Percentiles rank a stretch among this genome's conserved stretches.
phyloP scores from a whole-genome alignment of 2,888 invertebrate genomes.

The Agrochola lychnidis region DNA sequence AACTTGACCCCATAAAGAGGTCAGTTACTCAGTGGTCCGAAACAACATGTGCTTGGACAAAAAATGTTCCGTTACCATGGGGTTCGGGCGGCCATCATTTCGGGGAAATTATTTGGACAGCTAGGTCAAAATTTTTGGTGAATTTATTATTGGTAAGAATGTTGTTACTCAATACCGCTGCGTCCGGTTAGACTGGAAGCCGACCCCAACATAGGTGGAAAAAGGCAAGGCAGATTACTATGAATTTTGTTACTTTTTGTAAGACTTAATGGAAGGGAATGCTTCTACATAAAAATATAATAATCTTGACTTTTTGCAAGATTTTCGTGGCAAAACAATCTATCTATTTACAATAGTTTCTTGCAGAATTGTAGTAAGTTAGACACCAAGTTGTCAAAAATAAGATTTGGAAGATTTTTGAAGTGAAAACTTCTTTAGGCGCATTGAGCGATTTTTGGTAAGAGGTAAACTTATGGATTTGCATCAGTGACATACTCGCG shows the following conservation, averaged over 20 bases:
- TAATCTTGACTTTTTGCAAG: background rate
- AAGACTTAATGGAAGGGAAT: background rate
- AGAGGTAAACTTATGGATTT: too few relatives aligned
- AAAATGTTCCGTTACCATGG: conserved; percentile 62
- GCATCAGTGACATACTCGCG: too few relatives aligned
- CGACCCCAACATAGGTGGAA: background rate
- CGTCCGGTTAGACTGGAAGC: background rate
- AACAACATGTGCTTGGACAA: conserved; percentile 75
- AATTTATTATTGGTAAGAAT: background rate
- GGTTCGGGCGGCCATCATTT: conserved; percentile 48
- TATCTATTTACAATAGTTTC: too few relatives aligned
- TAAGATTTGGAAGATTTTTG: background rate
- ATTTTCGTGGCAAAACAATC: background rate
- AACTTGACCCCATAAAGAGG: conserved; percentile 83
- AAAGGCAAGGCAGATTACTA: too few relatives aligned
- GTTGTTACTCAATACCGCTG: background rate
- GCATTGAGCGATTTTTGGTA: too few relatives aligned
- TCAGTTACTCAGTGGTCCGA: conserved; percentile 76
- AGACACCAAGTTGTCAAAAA: background rate
- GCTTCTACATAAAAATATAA: background rate
- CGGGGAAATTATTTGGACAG: conserved; percentile 27
- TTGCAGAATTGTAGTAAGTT: background rate
- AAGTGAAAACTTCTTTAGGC: too few relatives aligned
- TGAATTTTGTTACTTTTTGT: background rate
- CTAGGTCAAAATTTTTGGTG: background rate